Base-by-base conservation (phyloP, 2,113 vertebrate genomes). In the Phrynocephalus versicolor region DNA sequence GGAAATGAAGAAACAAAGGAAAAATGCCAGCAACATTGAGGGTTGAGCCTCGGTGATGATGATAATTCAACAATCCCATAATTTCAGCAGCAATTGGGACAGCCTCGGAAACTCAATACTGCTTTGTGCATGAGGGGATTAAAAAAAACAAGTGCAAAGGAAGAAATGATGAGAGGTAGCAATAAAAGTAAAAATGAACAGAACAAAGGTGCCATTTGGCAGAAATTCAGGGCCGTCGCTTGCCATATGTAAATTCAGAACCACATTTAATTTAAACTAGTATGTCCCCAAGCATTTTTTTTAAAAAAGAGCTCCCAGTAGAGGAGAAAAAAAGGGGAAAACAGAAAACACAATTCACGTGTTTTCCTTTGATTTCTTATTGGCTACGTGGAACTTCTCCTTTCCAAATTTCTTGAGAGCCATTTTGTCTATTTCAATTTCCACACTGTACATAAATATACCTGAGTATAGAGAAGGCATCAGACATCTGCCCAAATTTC, bases 151-250 rank as follows among this genome's bases (percentile, higher is more conserved):
- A 62, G 79, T 85, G 72, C 55, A 58, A 81, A 84, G 69, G 67
- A 57, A 76, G 83, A 87, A 67, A 79, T 62, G 81, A 85, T 35
- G 83, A 81, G 83, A 77, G 81, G 41, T 0, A 65, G 79, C 57
- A 88, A 87, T 76, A 73, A 76, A 89, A 76, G 73, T 51, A 72
- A 84, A 1, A 64, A 73, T 37, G 81, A 84, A 77, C 87, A 89
- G 89, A 85, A 89, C 82, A 87, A 89, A 89, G 88, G 82, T 89
- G 89, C 80, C 88, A 84, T 84, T 77, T 88, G 90, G 90, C 86
- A 2, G 13, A 78, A 78, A 70, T 87, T 87, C 90, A 88, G 58
- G 64, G 80, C 80, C 82, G 27, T 82, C 82, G 27, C 79, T 64
- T 87, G 58, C 82, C 88, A 65, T n/a, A 70, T 65, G 18, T 25